A percentile compares a stretch with the other conserved stretches of the same genome.
Conservation (phyloP, 2,797 vertebrate genomes). For the Enteromius thamalakanensis region DNA sequence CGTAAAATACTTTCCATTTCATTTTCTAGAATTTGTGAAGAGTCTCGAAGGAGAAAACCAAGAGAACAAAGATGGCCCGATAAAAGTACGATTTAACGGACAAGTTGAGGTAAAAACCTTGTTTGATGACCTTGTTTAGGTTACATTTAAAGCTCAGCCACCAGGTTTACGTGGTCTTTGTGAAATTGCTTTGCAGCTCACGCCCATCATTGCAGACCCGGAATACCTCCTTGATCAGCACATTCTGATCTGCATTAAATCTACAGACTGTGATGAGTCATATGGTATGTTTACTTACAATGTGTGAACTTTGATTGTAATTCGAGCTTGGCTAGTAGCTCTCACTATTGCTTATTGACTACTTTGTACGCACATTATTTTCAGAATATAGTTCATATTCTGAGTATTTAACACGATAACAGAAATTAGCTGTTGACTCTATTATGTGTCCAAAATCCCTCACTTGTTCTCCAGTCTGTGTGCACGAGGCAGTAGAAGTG, state of each 20-base stretch:
- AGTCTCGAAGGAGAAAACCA: slow-evolving; percentile 92
- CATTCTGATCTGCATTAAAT: slow-evolving; percentile 94
- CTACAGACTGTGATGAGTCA: slow-evolving; percentile 93
- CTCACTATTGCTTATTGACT: not conserved
- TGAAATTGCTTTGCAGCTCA: slow-evolving; percentile 79
- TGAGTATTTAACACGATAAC: not conserved
- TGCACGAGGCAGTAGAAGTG: not conserved
- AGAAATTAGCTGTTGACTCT: not conserved
- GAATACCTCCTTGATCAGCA: slow-evolving; percentile 98
- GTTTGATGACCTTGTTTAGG: not conserved
- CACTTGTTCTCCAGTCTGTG: not conserved
- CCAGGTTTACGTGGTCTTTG: not conserved
- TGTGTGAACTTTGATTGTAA: not conserved
- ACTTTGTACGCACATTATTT: not conserved
- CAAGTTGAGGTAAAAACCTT: slow-evolving; percentile 85
- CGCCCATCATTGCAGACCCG: slow-evolving; percentile 96
- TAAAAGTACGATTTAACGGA: slow-evolving; percentile 87
- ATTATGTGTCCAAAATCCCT: not conserved
- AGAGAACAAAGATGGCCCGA: slow-evolving; percentile 82
- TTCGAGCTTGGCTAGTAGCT: not conserved
- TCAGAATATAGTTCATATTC: not conserved
- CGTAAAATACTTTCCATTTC: not conserved
- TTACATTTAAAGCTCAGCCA: not conserved
- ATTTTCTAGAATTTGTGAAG: slow-evolving; percentile 86
- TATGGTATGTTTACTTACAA: slow-evolving; percentile 81